Base-by-base conservation (phyloP, 2,888 invertebrate species). In the Lasioglossum vierecki region DNA sequence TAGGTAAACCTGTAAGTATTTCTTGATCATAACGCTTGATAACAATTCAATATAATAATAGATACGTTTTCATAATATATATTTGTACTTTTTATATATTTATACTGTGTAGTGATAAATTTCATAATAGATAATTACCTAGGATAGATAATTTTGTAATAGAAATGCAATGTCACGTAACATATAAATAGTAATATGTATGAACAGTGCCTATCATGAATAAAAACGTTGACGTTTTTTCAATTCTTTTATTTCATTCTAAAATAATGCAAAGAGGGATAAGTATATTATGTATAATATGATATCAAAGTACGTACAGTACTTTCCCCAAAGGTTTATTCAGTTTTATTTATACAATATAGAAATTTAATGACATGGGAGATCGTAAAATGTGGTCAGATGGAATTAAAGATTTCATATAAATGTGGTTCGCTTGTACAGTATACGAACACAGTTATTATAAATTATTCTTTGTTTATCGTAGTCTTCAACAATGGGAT, bases 261-360 rank as follows among this genome's bases (percentile, higher is more conserved):
- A 26, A 68, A 57, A 35, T 44, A 66, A 71, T 77, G 44, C 46
- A 26, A 57, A 75, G 60, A 63, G 76, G 68, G 41, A 78, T 73
- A 85, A 80, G 70, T 44, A 75, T 83, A 75, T 83, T 41, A 35
- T 76, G 72, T 73, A 74, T 13, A 68, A 68, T 81, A 72, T 66
- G 26, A 76, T 76, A 78, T 78, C 35, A 78, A 78, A 85, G 76
- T 85, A 85, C 85, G 74, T 81, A 82, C 53, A 83, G 84, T 92
- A 89, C 88, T 93, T 92, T 93, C 87, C 93, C 94, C 93, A 93
- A 88, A 93, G 92, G 89, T 93, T 94, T 93, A 94, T 94, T 93
- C 92, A 93, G 89, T 91, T 93, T 94, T 91, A 91, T 93, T 94
- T 94, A 93, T 94, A 94, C 93, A 94, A 93, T 93, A 93, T 93